A percentile compares a stretch with the other conserved stretches of the same genome.
Evolutionary conservation across 2,113 vertebrate species (phyloP).

Genomic region (Marmota flaviventris): DNA sequence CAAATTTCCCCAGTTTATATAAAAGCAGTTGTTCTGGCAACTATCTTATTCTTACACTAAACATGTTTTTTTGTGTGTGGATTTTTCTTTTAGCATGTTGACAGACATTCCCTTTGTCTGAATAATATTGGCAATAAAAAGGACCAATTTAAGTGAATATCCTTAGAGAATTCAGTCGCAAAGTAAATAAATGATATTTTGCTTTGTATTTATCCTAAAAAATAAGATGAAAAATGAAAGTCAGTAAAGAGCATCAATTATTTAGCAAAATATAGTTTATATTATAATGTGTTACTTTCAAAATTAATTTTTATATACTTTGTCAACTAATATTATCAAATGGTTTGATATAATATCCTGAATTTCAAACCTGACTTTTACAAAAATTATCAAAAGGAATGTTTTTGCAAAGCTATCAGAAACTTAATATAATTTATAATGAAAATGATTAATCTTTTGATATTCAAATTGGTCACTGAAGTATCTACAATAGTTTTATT

Average conservation of each 20-base stretch:
- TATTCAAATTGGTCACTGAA: not conserved
- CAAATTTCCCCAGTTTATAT: not conserved
- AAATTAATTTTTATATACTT: not conserved
- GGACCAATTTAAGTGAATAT: not conserved
- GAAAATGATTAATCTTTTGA: not conserved
- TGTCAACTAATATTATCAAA: not conserved
- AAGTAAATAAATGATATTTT: slow-evolving; percentile 26
- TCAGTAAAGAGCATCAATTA: not conserved
- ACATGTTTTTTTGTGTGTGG: not conserved
- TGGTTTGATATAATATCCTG: not conserved
- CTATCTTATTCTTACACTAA: not conserved
- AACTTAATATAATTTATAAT: not conserved
- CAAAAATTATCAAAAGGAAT: not conserved
- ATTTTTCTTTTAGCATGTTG: not conserved
- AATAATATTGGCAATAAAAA: not conserved
- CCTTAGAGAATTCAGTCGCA: slow-evolving; percentile 3
- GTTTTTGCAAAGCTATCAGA: slow-evolving; percentile 2
- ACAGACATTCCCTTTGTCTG: not conserved
- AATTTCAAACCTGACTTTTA: not conserved
- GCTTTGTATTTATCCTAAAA: not conserved
- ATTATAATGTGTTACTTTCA: not conserved
- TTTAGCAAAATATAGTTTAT: not conserved
- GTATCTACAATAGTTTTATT: not conserved
- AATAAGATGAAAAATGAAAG: slow-evolving; percentile 9
- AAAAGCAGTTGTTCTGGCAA: not conserved